Percentiles rank a stretch among this genome's conserved stretches.
Evolutionary conservation across 2,113 vertebrate species (phyloP).

Genomic region (Labeo rohita): DNA sequence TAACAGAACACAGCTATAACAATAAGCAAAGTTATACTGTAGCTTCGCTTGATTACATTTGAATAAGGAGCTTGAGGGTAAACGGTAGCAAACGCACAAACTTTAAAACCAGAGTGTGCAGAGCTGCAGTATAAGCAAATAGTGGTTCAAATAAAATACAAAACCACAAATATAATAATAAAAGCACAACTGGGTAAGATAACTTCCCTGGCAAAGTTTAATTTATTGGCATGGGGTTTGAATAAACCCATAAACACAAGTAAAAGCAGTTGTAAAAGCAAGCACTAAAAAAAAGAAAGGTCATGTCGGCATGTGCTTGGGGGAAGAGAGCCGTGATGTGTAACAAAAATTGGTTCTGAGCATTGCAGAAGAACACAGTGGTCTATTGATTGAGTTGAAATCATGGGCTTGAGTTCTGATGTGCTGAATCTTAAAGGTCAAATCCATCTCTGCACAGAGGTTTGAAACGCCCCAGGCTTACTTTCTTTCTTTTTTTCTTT

Average conservation of each 20-base stretch:
- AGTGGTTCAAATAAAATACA: neutral
- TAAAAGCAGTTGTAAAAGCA: neutral
- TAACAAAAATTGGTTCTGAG: neutral
- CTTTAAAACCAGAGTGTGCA: neutral
- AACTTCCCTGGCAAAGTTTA: neutral
- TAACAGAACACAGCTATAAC: neutral
- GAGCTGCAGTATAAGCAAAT: neutral
- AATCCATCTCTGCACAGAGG: neutral
- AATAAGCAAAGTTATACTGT: neutral
- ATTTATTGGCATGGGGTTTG: neutral
- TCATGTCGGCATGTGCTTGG: neutral
- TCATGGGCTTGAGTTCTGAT: neutral
- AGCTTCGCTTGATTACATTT: neutral
- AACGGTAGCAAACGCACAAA: neutral
- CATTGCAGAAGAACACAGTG: slow-evolving; percentile 29
- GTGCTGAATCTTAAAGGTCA: slow-evolving; percentile 33
- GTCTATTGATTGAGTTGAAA: slow-evolving; percentile 24
- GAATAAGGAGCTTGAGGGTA: neutral
- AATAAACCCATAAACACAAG: too few relatives aligned
- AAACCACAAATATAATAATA: neutral
- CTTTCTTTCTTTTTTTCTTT: neutral
- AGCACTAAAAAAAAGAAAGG: neutral
- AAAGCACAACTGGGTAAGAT: neutral
- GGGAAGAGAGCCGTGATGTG: neutral
- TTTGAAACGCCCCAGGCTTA: neutral